Conservation (phyloP, 92 coral and sea anemone genomes). For the Porites lobata region DNA sequence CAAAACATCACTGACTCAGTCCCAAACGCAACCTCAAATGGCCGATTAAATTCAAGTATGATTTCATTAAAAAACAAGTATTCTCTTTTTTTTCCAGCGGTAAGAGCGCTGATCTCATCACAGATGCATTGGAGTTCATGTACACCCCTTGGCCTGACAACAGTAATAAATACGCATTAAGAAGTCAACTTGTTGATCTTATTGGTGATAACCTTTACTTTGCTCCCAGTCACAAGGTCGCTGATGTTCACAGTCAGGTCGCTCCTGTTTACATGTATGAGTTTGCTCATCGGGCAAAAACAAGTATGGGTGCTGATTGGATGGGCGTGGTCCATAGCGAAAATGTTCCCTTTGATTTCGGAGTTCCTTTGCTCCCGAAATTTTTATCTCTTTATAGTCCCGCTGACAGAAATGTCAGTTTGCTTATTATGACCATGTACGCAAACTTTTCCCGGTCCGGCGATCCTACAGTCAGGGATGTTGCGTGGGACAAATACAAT, state of each 20-base stretch:
- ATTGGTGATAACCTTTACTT: slow-evolving; percentile 45
- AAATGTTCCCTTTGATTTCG: neutral
- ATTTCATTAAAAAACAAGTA: too few species aligned
- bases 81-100: neutral
- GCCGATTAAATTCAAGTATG: too few species aligned
- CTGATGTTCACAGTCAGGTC: slow-evolving; percentile 37
- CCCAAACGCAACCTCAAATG: too few species aligned
- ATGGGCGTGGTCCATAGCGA: slow-evolving; percentile 34
- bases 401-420: slow-evolving; percentile 60
- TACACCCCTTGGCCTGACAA: slow-evolving; percentile 66
- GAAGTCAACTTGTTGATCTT: slow-evolving; percentile 46
- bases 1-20: too few species aligned
- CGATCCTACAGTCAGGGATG: slow-evolving; percentile 57
- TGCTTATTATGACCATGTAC: slow-evolving; percentile 36
- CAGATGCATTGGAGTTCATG: slow-evolving; percentile 56
- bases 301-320: neutral
- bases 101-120: slow-evolving; percentile 23
- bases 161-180: slow-evolving; percentile 39
- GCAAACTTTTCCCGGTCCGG: slow-evolving; percentile 70
- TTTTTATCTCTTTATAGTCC: neutral
- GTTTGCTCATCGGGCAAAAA: slow-evolving; percentile 36
- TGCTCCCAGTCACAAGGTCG: slow-evolving; percentile 64
- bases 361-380: neutral
- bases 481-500: slow-evolving; percentile 73
- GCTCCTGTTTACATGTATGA: slow-evolving; percentile 63